Conservation (phyloP, 2,797 vertebrate species). For the Erethizon dorsatum region DNA sequence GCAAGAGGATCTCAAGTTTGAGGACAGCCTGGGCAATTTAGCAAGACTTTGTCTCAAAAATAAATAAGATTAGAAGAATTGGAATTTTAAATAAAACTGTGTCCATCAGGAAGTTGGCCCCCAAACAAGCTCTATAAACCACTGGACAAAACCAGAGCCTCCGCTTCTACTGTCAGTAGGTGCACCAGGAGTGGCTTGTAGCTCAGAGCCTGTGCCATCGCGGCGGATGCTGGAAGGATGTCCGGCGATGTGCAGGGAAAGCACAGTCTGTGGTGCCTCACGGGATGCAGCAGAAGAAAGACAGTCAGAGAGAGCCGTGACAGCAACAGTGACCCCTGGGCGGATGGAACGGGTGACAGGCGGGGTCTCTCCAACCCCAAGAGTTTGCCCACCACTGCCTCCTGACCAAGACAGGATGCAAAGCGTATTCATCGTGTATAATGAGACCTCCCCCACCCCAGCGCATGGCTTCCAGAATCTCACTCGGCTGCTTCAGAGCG, state of each 20-base stretch:
- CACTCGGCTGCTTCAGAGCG: neutral
- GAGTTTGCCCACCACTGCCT: neutral
- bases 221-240: neutral
- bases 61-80: neutral
- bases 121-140: neutral
- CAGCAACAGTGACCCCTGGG: neutral
- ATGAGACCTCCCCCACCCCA: neutral
- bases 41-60: neutral
- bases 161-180: neutral
- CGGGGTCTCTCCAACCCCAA: neutral
- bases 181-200: neutral
- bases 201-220: neutral
- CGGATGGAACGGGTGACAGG: neutral
- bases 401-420: neutral
- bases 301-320: neutral
- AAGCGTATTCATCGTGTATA: neutral
- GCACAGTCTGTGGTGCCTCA: neutral
- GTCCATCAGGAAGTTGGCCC: neutral
- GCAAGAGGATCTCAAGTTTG: neutral
- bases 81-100: constrained; percentile 1
- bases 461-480: constrained; percentile 43
- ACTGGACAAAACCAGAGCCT: neutral
- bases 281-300: neutral
- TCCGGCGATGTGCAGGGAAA: neutral
- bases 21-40: neutral